Evolutionary conservation across 2,113 vertebrate genomes (phyloP).

Genomic region (Bettongia penicillata): DNA sequence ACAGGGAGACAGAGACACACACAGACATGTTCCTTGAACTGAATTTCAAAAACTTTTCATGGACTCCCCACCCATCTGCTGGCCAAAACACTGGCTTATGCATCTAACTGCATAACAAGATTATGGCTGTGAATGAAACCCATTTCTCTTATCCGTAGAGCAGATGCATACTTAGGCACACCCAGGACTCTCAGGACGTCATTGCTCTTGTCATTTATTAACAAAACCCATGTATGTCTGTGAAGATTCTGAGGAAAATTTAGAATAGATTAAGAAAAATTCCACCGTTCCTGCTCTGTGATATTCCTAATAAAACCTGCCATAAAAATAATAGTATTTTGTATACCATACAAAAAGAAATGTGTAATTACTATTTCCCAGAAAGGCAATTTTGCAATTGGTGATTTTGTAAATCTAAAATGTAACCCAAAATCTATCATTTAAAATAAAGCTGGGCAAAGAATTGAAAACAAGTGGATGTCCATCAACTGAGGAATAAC

Average conservation of each 20-base stretch:
- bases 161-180: not conserved
- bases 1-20: too few species aligned
- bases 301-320: not conserved
- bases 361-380: not conserved
- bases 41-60: not conserved
- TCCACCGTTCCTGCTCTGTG: not conserved
- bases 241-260: not conserved
- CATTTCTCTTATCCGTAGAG: not conserved
- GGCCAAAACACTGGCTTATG: not conserved
- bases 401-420: not conserved
- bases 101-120: not conserved
- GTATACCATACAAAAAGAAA: not conserved
- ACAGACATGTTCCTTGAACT: not conserved
- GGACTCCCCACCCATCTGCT: not conserved
- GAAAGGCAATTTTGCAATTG: not conserved
- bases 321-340: not conserved
- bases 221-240: not conserved
- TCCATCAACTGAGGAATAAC: not conserved
- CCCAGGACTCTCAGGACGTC: not conserved
- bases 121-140: not conserved
- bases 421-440: not conserved
- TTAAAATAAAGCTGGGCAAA: not conserved
- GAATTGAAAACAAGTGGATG: not conserved
- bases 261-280: not conserved
- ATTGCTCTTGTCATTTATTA: not conserved